These are phyloP conservation scores for Rhynchonycteris naso DNA, from an alignment of 2,797 vertebrate species.

Conservation along the genomic window DNA sequence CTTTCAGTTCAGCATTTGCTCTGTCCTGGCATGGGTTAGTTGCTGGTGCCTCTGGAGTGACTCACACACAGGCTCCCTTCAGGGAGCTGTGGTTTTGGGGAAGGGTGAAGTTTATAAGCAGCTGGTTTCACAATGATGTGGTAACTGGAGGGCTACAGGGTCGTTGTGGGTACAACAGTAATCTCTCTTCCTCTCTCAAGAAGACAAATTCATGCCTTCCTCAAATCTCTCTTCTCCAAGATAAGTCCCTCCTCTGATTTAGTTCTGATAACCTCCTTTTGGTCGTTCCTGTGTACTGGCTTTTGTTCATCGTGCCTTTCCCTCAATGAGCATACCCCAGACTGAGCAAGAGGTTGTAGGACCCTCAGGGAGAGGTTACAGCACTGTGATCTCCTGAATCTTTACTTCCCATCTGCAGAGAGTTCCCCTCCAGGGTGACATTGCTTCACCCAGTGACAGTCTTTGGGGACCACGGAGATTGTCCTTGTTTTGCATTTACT, in stretches of 20 bases:
- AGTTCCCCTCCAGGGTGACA: not conserved
- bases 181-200: conserved; percentile 32
- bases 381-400: not conserved
- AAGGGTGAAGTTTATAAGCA: not conserved
- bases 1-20: conserved; percentile 49
- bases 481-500: conserved; percentile 32
- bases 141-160: not conserved
- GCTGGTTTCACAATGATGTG: conserved; percentile 23
- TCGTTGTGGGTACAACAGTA: not conserved
- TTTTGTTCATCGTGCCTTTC: not conserved
- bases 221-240: conserved; percentile 4
- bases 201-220: not conserved
- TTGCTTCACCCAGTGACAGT: not conserved
- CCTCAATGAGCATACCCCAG: not conserved
- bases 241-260: not conserved
- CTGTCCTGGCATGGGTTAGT: not conserved
- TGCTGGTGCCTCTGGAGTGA: conserved; percentile 30
- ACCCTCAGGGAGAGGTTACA: not conserved
- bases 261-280: not conserved
- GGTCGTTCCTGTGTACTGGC: not conserved
- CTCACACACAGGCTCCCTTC: not conserved
- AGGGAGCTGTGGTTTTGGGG: conserved; percentile 14
- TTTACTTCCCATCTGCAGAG: conserved; percentile 5
- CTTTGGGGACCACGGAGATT: not conserved
- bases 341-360: not conserved